Percentiles rank a stretch among this genome's conserved stretches.
Evolutionary conservation across 2,888 invertebrate genomes (phyloP).

Genomic region (Spilarctia lutea): DNA sequence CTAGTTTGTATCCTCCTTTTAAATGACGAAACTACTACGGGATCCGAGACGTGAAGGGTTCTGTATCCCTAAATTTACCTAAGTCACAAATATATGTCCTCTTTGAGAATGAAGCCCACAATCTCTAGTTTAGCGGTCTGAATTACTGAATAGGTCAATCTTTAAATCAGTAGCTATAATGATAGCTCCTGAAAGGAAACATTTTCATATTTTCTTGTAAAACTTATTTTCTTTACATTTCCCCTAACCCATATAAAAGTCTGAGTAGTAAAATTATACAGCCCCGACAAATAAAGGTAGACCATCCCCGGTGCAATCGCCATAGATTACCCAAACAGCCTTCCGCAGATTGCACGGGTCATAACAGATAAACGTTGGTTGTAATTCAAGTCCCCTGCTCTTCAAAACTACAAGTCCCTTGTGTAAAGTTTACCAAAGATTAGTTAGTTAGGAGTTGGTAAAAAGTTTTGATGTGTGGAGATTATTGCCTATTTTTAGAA

Average conservation of each 20-base stretch:
- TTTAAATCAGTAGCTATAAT: neutral
- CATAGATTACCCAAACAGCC: conserved; percentile 68
- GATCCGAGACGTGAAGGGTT: too few relatives aligned
- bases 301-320: conserved; percentile 57
- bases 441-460: conserved; percentile 30
- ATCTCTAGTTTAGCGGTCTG: neutral
- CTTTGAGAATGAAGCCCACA: neutral
- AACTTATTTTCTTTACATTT: conserved; percentile 18
- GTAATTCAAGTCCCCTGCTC: conserved; percentile 70
- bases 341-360: conserved; percentile 75
- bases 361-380: conserved; percentile 78
- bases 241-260: conserved; percentile 39
- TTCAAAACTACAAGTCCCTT: conserved; percentile 60
- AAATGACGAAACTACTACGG: too few relatives aligned
- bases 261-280: conserved; percentile 49
- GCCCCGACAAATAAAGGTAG: conserved; percentile 41
- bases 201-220: neutral
- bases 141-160: neutral
- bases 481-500: neutral
- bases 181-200: neutral
- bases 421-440: conserved; percentile 54
- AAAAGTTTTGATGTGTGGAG: neutral
- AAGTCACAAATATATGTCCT: neutral
- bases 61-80: neutral
- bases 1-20: neutral